Evolutionary conservation across 2,797 vertebrate genomes (phyloP), one percentile per base, ranked within the genome.

Genomic region (Tamandua tetradactyla): DNA sequence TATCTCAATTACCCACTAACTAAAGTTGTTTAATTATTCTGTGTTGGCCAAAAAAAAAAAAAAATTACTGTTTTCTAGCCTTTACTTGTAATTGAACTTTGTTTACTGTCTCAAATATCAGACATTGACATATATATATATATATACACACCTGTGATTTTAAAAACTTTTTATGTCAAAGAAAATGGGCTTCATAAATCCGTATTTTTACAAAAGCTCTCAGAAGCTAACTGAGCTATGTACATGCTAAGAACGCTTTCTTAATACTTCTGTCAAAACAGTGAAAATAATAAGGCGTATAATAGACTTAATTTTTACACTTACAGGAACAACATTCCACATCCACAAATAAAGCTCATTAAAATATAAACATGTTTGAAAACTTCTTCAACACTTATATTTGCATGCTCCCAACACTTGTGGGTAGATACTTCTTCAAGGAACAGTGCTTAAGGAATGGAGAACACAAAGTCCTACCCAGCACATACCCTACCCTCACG

Each of bases 201-300:
- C 30, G 7, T 66, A 49, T 86, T 89, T 95, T 89, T 49, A 62
- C 18, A 87, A 30, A 93, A 40, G 59, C 13, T 82, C 72, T 80
- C 40, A 84, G 79, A 95, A 96, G 18, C 35, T 52, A 87, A 57
- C 20, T 91, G 23, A 95, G 78, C 32, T 75, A 37, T 62, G 42
- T 49, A 95, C 52, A 30, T 7, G 30, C 44, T 71, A 55, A 59
- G 49, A 87, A 87, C 82, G 62, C 75, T 95, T 93, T 71, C 71
- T 40, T 80, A 94, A 91, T 87, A 80, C 22, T 95, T 95, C 82
- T 82, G 94, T 87, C 94, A 95, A 94, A 96, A 96, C 69, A 95
- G 22, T 94, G 72, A 96, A 91, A 93, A 91, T 93, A 91, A 96
- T 88, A 93, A 97, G 81, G 62, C 42, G 40, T 52, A 87, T 90